phyloP scores from a whole-genome alignment of 2,797 vertebrate species.

The Megaceryle alcyon region DNA sequence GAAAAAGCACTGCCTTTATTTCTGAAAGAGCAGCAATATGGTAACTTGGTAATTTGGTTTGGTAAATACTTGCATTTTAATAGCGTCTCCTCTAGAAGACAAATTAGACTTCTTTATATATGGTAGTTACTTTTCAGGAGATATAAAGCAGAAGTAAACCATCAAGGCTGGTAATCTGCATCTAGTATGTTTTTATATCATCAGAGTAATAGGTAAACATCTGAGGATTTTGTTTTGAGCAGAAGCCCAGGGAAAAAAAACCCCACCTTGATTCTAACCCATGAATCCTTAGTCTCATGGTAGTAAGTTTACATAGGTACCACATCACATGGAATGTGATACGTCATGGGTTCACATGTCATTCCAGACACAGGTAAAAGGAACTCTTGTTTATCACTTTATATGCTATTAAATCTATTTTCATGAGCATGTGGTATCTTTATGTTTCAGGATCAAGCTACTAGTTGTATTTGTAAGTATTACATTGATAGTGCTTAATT shows the following conservation, averaged over 20 bases:
- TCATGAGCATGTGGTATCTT: not conserved
- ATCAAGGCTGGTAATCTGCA: not conserved
- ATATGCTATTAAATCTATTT: not conserved
- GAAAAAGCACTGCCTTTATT: slow-evolving; percentile 18
- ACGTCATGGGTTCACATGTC: not conserved
- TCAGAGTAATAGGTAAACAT: not conserved
- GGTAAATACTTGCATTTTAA: not conserved
- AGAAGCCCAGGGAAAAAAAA: not conserved
- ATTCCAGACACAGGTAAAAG: not conserved
- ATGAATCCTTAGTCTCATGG: not conserved
- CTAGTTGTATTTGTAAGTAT: not conserved
- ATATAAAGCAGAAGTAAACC: not conserved
- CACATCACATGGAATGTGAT: not conserved
- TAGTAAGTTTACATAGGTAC: not conserved
- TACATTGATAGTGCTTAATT: not conserved
- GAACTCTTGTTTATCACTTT: not conserved
- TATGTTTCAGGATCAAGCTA: not conserved
- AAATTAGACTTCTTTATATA: not conserved
- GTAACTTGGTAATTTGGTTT: not conserved
- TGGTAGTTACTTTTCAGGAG: not conserved
- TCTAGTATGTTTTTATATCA: not conserved
- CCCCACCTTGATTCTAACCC: not conserved
- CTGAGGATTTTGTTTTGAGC: not conserved
- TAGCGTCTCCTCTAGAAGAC: not conserved
- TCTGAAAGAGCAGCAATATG: not conserved